Percentiles rank a stretch among this genome's conserved stretches.
These are phyloP conservation scores for Lordiphosa mommai DNA, from an alignment of 1,140 invertebrate genomes.

Conservation along the genomic window DNA sequence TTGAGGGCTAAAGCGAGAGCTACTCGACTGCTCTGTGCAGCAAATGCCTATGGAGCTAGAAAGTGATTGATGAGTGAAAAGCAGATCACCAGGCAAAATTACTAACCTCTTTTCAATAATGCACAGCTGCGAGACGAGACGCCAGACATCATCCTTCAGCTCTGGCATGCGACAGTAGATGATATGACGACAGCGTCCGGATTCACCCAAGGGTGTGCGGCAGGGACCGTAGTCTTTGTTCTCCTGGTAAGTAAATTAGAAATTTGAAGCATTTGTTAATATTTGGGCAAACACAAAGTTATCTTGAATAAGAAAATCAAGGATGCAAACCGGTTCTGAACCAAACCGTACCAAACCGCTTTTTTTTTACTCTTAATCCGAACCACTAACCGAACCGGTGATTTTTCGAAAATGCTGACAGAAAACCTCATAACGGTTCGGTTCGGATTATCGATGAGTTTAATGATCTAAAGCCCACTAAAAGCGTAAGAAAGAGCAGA, in stretches of 20 bases:
- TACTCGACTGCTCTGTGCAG: slow-evolving; percentile 60
- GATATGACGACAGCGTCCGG: slow-evolving; percentile 84
- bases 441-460: no score
- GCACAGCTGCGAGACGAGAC: slow-evolving; percentile 84
- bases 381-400: no score
- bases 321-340: no score
- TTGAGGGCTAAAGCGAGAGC: slow-evolving; percentile 56
- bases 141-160: slow-evolving; percentile 81
- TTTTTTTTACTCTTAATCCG: no score
- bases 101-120: slow-evolving; percentile 83
- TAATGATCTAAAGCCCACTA: no score
- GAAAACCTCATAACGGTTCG: no score
- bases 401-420: no score
- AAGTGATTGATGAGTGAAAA: neutral
- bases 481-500: no score
- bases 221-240: slow-evolving; percentile 83
- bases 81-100: neutral
- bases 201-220: slow-evolving; percentile 82
- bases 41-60: slow-evolving; percentile 73
- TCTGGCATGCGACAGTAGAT: slow-evolving; percentile 84
- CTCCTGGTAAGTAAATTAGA: slow-evolving; percentile 29
- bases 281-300: no score
- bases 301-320: no score
- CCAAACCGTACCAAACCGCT: no score
- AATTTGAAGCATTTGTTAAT: no score